These are phyloP conservation scores for Eupsilia transversa DNA, from an alignment of 2,888 invertebrate species.

Conservation along the genomic window DNA sequence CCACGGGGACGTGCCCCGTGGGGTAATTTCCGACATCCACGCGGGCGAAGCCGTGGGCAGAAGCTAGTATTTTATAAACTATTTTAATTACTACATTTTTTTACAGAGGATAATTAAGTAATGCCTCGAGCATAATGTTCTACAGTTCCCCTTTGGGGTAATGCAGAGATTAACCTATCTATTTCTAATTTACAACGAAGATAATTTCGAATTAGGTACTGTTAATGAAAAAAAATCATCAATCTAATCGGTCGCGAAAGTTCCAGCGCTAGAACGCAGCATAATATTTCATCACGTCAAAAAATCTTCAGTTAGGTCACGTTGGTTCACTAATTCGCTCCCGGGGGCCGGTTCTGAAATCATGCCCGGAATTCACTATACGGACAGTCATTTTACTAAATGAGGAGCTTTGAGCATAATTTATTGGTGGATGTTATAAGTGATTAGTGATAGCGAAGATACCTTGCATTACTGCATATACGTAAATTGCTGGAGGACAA, in stretches of 20 bases:
- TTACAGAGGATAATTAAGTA: no score
- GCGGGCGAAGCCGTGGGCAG: no score
- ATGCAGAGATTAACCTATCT: no score
- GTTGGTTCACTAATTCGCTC: conserved; percentile 87
- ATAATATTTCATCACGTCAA: conserved; percentile 80
- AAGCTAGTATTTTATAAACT: no score
- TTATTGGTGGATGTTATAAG: conserved; percentile 70
- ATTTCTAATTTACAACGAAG: no score
- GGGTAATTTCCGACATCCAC: no score
- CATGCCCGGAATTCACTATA: conserved; percentile 85
- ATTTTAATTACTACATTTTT: no score
- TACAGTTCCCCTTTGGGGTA: no score
- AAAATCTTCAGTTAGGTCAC: conserved; percentile 87
- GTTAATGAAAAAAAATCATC: conserved; percentile 11
- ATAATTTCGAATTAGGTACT: background rate
- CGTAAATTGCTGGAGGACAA: background rate
- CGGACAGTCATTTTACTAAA: conserved; percentile 78
- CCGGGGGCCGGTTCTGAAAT: conserved; percentile 80
- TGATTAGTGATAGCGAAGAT: background rate
- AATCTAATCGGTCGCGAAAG: conserved; percentile 27
- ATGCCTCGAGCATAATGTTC: no score
- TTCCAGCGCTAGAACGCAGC: conserved; percentile 66
- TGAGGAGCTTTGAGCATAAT: conserved; percentile 72
- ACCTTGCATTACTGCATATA: background rate
- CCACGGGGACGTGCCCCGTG: no score